Conservation (phyloP, 2,888 invertebrate species). For the Beris morrisii region DNA sequence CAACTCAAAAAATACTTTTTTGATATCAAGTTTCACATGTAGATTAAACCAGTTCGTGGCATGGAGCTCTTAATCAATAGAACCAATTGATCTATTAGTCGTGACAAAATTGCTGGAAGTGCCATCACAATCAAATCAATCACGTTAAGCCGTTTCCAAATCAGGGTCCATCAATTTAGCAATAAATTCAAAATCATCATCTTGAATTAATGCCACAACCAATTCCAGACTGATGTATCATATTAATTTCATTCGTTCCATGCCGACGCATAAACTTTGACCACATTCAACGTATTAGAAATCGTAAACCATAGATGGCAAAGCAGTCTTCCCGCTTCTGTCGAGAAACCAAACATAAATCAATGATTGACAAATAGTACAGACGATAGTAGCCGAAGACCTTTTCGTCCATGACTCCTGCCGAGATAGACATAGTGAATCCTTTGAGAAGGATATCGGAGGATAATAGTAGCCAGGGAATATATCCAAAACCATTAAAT, state of each 20-base stretch:
- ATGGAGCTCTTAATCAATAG: no score
- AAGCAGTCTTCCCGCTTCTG: neutral
- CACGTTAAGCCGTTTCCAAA: no score
- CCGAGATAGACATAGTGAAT: slow-evolving; percentile 29
- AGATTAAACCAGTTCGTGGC: no score
- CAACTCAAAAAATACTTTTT: no score
- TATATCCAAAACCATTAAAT: slow-evolving; percentile 40
- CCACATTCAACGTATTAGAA: neutral
- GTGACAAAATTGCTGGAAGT: no score
- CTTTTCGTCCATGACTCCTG: neutral
- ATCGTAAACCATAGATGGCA: slow-evolving; percentile 22
- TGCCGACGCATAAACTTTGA: slow-evolving; percentile 31
- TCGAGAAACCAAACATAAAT: slow-evolving; percentile 30
- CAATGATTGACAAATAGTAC: slow-evolving; percentile 38
- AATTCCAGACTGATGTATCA: no score
- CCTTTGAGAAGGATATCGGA: slow-evolving; percentile 10
- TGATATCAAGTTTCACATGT: no score
- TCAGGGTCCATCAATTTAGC: no score
- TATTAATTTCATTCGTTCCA: slow-evolving; percentile 29
- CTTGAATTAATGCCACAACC: no score
- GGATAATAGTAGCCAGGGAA: neutral
- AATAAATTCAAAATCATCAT: no score
- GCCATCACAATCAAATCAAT: no score
- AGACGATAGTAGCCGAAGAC: neutral
- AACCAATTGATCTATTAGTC: no score